Base-by-base conservation (phyloP, 2,113 vertebrate genomes). In the Anser cygnoides region DNA sequence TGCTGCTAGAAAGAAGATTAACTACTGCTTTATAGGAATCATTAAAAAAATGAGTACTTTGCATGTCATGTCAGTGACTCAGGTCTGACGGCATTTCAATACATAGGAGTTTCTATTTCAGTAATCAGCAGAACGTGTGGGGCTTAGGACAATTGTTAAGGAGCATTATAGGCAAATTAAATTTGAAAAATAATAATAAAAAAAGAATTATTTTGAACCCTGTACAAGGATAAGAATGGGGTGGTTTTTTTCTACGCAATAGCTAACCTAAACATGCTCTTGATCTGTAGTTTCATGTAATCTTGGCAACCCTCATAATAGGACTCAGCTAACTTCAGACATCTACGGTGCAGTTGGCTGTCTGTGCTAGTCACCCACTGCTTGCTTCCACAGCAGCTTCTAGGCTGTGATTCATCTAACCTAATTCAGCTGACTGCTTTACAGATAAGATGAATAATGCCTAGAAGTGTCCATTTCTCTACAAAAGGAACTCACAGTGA, bases 331-430 rank as follows among this genome's bases (percentile, higher is more conserved):
- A 59, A 75, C 29, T 8, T 82, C 81, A 89, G 77, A 49, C 1
- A 3, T 70, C 74, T 65, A 2, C 29, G 54, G 71, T 72, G 67
- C 71, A 21, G n/a, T 35, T 78, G 73, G 52, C 61, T 87, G 68
- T 55, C 76, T 80, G 4, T 87, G 80, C 65, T 59, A 61, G 52
- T 81, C 89, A 89, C 80, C 61, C 84, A 92, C 29, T 4, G 3
- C 84, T 92, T 78, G 77, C 73, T 94, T 91, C 86, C 86, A 92
- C 79, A 52, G 76, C 0, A 0, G 41, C 76, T 92, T 74, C 89
- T 93, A 68, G 70, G 70, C 44, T 44, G 65, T 95, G 94, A 95
- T 84, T 93, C 84, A 87, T 82, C 76, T 87, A 70, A 95, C 93
- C 81, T 87, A 82, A 79, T 91, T 93, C 91, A 95, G 54, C 41